Conservation (phyloP, 2,113 vertebrate species). For the Oncorhynchus mykiss region DNA sequence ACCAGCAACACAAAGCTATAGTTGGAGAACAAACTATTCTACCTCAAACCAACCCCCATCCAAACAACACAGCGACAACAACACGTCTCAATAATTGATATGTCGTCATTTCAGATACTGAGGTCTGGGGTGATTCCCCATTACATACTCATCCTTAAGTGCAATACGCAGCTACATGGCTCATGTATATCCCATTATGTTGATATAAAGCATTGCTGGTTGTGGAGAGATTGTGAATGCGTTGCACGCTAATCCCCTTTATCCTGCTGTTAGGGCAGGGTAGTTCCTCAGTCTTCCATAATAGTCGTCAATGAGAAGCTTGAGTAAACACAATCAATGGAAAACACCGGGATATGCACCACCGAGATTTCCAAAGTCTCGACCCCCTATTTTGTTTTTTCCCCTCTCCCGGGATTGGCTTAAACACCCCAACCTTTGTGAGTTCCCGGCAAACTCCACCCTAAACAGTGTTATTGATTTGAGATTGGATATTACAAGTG, state of each 20-base stretch:
- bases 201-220: conserved; percentile 37
- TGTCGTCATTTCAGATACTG: too few species aligned
- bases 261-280: conserved; percentile 65
- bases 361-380: conserved; percentile 42
- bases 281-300: conserved; percentile 64
- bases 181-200: conserved; percentile 14
- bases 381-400: conserved; percentile 22
- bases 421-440: conserved; percentile 34
- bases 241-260: conserved; percentile 66
- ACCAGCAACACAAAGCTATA: not conserved
- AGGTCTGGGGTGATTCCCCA: too few species aligned
- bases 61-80: not conserved
- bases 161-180: too few species aligned
- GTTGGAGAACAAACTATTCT: not conserved
- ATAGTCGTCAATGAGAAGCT: conserved; percentile 76
- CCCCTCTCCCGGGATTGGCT: conserved; percentile 34
- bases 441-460: conserved; percentile 41
- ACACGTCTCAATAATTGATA: not conserved
- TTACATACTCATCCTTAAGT: too few species aligned
- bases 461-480: conserved; percentile 33
- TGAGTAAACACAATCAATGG: conserved; percentile 79
- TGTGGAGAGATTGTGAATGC: conserved; percentile 38
- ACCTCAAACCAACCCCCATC: not conserved
- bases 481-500: conserved; percentile 21
- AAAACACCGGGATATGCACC: conserved; percentile 60